Conservation (phyloP, 2,888 invertebrate species). For the Lymantria monacha region DNA sequence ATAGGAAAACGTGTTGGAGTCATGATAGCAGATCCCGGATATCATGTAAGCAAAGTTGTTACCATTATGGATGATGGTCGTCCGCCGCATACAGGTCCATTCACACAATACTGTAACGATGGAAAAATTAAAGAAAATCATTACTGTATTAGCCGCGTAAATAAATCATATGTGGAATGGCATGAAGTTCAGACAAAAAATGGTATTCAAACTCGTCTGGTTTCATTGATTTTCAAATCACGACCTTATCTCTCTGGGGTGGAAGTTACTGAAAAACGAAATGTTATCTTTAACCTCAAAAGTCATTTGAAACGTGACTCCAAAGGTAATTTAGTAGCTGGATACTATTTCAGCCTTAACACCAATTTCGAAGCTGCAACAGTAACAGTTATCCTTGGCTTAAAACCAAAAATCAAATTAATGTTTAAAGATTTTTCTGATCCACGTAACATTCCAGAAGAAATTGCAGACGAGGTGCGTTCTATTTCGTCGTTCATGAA, state of each 20-base stretch:
- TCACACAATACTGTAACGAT: constrained; percentile 78
- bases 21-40: constrained; percentile 93
- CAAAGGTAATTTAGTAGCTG: constrained; percentile 90
- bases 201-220: constrained; percentile 79
- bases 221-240: constrained; percentile 88
- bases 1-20: constrained; percentile 89
- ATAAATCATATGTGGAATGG: constrained; percentile 86
- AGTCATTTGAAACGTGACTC: constrained; percentile 90
- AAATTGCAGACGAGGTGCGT: background rate
- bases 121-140: constrained; percentile 61
- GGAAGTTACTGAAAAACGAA: constrained; percentile 93
- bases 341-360: constrained; percentile 91
- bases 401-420: background rate
- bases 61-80: constrained; percentile 92
- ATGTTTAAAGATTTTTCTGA: constrained; percentile 1
- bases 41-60: constrained; percentile 92
- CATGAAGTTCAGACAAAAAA: constrained; percentile 86
- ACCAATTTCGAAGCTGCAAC: constrained; percentile 69
- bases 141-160: constrained; percentile 86
- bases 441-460: background rate
- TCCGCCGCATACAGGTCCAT: constrained; percentile 94
- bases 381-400: constrained; percentile 63
- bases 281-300: constrained; percentile 91
- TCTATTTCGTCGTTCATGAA: background rate
- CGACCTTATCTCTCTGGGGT: constrained; percentile 90